These are phyloP conservation scores for Synanceia verrucosa DNA, from an alignment of 2,797 vertebrate genomes.

Conservation along the genomic window DNA sequence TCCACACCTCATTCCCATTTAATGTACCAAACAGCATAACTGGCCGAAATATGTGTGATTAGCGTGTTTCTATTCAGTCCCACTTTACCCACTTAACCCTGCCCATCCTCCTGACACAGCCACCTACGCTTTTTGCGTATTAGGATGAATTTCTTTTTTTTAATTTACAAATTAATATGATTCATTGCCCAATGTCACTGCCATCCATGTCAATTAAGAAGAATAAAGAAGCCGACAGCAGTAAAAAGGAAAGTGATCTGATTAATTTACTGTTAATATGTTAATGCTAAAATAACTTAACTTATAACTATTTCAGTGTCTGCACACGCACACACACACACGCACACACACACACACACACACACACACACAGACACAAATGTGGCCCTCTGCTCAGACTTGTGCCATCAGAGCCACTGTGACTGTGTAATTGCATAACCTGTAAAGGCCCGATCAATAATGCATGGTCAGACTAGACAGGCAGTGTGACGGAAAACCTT, in stretches of 20 bases:
- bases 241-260: neutral
- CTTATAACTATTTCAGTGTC: neutral
- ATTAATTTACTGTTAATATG: slow-evolving; percentile 3
- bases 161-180: slow-evolving; percentile 36
- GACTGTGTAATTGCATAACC: slow-evolving; percentile 64
- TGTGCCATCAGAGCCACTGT: slow-evolving; percentile 45
- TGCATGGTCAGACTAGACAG: slow-evolving; percentile 72
- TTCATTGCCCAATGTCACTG: slow-evolving; percentile 16
- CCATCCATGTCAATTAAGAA: slow-evolving; percentile 15
- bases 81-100: slow-evolving; percentile 1
- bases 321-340: neutral
- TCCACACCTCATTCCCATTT: too few relatives aligned
- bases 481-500: slow-evolving; percentile 71
- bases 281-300: neutral
- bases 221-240: slow-evolving; percentile 19
- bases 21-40: too few relatives aligned
- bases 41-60: neutral
- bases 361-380: neutral
- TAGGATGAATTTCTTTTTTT: slow-evolving; percentile 35
- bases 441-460: slow-evolving; percentile 76
- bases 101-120: neutral
- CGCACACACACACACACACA: neutral
- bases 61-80: neutral
- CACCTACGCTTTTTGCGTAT: slow-evolving; percentile 19
- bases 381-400: slow-evolving; percentile 14